Conservation (phyloP, 2,113 vertebrate species). For the Atlantisia rogersi region DNA sequence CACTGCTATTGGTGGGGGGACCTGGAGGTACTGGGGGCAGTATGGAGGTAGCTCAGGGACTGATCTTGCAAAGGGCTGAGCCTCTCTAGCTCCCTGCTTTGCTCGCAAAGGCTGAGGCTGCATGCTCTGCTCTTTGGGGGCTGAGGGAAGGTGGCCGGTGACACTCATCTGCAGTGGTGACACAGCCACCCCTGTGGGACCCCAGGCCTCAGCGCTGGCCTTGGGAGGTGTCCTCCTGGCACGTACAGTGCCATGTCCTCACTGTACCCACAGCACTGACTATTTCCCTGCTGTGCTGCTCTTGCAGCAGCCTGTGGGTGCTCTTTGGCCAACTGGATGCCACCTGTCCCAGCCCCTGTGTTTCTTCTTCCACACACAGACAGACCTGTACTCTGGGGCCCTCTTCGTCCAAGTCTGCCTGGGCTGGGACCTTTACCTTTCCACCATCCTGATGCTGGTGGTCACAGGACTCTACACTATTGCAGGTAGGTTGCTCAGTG, state of each 20-base stretch:
- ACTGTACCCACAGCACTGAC: rapidly evolving
- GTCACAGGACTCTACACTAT: slow-evolving; percentile 89
- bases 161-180: neutral
- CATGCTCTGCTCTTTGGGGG: neutral
- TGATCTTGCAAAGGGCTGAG: neutral
- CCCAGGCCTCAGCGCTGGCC: neutral
- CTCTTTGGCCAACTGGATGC: too few species aligned
- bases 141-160: neutral
- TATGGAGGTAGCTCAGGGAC: neutral
- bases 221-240: neutral
- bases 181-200: neutral
- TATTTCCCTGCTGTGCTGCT: rapidly evolving
- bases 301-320: neutral
- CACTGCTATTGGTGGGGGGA: neutral
- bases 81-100: neutral
- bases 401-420: slow-evolving; percentile 91
- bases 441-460: slow-evolving; percentile 84
- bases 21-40: neutral
- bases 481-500: slow-evolving; percentile 73
- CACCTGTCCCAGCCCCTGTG: neutral
- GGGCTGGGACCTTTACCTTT: slow-evolving; percentile 93
- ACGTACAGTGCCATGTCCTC: rapidly evolving
- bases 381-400: slow-evolving; percentile 88
- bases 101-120: neutral
- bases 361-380: slow-evolving; percentile 62